Base-by-base conservation (phyloP, 2,888 invertebrate species). In the Lasius fuliginosus region DNA sequence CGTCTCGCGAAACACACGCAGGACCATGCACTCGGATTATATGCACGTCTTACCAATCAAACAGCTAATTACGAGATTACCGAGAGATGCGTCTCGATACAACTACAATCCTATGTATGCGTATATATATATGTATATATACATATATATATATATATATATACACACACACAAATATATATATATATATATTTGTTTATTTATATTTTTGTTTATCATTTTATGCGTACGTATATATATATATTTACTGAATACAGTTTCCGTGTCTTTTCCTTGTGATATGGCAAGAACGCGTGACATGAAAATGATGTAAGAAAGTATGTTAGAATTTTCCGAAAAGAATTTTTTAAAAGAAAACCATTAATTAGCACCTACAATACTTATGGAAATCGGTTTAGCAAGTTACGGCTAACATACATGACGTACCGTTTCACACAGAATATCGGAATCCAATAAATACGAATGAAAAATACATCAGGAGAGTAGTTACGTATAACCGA, bases 161-260 rank as follows among this genome's bases (percentile, higher is more conserved):
- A 87, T 89, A 90, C 86, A 86, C 89, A 36, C 36, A 36, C 4
- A 36, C 36, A 36, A 36, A 75, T 86, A 40, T 9, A 15, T 46
- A 46, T 42, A 42, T 3, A 86, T 85, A 81, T 87, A 5, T 75
- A 73, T 84, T 67, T 75, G 40, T 82, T 69, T 82, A 69, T 85
- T 83, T 84, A 71, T 86, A 68, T 75, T 64, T 88, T 82, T 83
- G 58, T 85, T 85, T 87, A 83, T 87, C 71, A 77, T 77, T 87
- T 89, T 87, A 89, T 86, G 83, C 85, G 85, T 91, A 91, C 90
- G 87, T 90, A 90, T 87, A 87, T 90, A 74, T 86, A 87, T 90
- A 90, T 87, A 81, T 87, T 87, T 84, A 87, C 83, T 82, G 87
- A 88, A 82, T 88, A 84, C 85, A 83, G 79, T 86, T 83, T n/a